Base-by-base conservation (phyloP, 2,113 vertebrate genomes). In the Turnix velox region DNA sequence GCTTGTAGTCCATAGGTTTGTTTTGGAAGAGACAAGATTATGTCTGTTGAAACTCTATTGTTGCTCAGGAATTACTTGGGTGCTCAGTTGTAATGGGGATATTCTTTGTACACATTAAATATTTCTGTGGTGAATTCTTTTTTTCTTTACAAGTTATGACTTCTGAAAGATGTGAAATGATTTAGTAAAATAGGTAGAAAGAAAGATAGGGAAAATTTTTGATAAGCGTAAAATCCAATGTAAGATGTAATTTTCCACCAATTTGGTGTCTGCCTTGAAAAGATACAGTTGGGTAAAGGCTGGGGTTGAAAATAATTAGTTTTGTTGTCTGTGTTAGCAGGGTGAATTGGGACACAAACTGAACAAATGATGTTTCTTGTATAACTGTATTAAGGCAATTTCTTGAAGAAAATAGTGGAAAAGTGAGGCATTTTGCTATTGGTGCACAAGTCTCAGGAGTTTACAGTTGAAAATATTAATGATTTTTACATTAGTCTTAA, bases 181-280 rank as follows among this genome's bases (percentile, higher is more conserved):
- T 96, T 88, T 94, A 93, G 96, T 94, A 86, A 66, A 82, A 80
- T 30, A 87, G 63, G 88, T 79, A 88, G 80, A 94, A 84, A 51
- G 80, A 87, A 85, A 92, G 87, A 90, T 81, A 82, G 73, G 45
- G 40, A 19, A 5, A 79, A 95, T 73, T 23, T 62, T 11, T 92
- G 54, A 94, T 92, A 92, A 91, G 84, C 91, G 79, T 96, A 92
- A 95, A 96, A 95, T 96, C 20, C 74, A 93, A 84, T 95, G 84
- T 91, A 89, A 93, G 91, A 87, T 89, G 71, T 66, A 92, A 95
- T 96, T 95, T 96, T 96, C 94, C 88, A 95, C 87, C 54, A 69
- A 73, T 94, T 95, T 79, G 54, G 19, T 87, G 69, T 54, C 81
- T 91, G 66, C 71, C 28, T 92, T 87, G 66, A 73, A 76, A 92